Evolutionary conservation across 2,113 vertebrate species (phyloP), one percentile per base, ranked within the genome.

Genomic region (Gila orcuttii): DNA sequence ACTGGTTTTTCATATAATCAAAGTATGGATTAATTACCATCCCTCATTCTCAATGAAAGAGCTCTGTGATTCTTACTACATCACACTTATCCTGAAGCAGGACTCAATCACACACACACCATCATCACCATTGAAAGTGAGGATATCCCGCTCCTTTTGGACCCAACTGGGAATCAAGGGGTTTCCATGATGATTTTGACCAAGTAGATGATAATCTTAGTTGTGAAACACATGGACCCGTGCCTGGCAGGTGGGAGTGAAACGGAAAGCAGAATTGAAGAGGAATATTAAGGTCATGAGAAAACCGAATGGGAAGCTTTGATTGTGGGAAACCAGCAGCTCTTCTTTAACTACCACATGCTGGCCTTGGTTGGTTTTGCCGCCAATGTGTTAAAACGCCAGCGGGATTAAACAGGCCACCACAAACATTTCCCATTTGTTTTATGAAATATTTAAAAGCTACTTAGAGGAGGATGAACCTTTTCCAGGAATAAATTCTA

Each of bases 211-310:
- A 73, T 78, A 84, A 83, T 84, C 75, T 69, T 8, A 52, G 60
- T 25, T 28, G 23, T 73, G 52, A 87, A 84, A 60, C 73, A 42
- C 39, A 78, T 62, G 74, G 76, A 57, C 25, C 57, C 0, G 23
- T 68, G 39, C 42, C 47, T 55, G 28, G 17, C 47, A 82, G 79
- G 19, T 52, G 42, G 12, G 23, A 79, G 45, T 73, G 50, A 82
- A 59, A 42, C 33, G 71, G 15, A 83, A n/a, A 87, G 86, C 87
- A 87, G 86, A 91, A 89, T 86, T 82, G 64, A 86, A 84, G 87
- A 85, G 84, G 87, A 92, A 91, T 92, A 93, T 94, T 91, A 92
- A 91, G 91, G 92, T 94, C 92, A 92, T 87, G 87, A 89, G 79
- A 89, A 93, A 93, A 89, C 62, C 83, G 60, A 91, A 91, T 66